Evolutionary conservation across 2,888 invertebrate genomes (phyloP), one percentile per base, ranked within the genome.

Genomic region (Druceiella hillmani): DNA sequence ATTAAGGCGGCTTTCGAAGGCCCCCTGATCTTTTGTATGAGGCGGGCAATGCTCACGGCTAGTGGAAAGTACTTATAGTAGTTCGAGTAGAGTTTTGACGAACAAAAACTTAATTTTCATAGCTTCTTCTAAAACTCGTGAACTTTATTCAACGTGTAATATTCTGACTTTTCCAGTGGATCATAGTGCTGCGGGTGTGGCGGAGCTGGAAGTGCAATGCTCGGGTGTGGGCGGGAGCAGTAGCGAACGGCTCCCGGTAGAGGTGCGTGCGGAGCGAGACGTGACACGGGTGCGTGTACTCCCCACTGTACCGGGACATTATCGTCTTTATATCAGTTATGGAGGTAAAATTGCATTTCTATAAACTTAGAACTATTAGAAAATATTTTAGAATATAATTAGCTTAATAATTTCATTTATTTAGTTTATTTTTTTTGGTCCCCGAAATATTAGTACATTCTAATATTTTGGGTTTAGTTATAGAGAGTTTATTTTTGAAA

Each of bases 151-250:
- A n/a, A n/a, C n/a, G n/a, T n/a, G n/a, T n/a, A n/a, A n/a, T n/a
- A n/a, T n/a, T n/a, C n/a, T n/a, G n/a, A n/a, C n/a, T n/a, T n/a
- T n/a, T 63, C 11, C 57, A 86, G 91, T 87, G 51, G 83, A 83
- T 56, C 82, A 83, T 44, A 83, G 81, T 54, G 87, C 85, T 54
- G 88, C 87, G 20, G 92, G 89, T 20, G 75, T 83, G 33, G 90
- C 90, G 2, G 89, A 91, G 52, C 61, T 94, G 31, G 91, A 90
- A 56, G 87, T 93, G 3, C 82, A 84, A 27, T 89, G 92, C 26
- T 85, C 89, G 26, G 87, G 90, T 47, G 90, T 95, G 14, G 78
- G 87, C 15, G 91, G 91, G 30, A 82, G 87, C 52, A 81, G 81
- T n/a, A 56, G 65, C 5, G 59, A 66, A n/a, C 59, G 65, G 41